Conservation (phyloP, 2,888 invertebrate genomes). For the Limnephilus lunatus region DNA sequence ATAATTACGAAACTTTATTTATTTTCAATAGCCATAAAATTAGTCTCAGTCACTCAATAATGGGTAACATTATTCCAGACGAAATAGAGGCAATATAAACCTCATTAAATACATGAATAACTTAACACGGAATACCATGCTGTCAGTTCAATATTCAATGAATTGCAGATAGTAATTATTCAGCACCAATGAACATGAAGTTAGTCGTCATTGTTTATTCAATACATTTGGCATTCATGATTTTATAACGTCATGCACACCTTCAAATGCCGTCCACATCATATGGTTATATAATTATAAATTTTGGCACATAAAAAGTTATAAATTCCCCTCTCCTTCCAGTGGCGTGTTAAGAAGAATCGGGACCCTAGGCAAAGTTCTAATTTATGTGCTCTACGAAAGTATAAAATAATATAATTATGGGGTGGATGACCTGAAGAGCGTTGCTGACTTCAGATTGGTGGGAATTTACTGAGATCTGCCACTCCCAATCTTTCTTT, state of each 20-base stretch:
- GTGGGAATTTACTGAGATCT: neutral
- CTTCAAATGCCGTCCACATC: neutral
- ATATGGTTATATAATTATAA: neutral
- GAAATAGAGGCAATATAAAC: neutral
- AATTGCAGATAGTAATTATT: neutral
- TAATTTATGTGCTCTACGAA: too few relatives aligned
- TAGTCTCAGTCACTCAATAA: neutral
- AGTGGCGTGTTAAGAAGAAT: neutral
- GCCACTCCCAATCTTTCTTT: neutral
- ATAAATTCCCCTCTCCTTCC: neutral
- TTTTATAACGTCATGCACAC: neutral
- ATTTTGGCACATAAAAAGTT: neutral
- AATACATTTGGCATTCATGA: neutral
- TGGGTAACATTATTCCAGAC: neutral
- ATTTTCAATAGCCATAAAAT: neutral
- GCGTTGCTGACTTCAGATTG: neutral
- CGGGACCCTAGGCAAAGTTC: neutral
- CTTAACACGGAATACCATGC: neutral
- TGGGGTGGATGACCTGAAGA: neutral
- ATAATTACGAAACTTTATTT: neutral
- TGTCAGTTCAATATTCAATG: neutral
- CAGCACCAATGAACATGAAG: neutral
- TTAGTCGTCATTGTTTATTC: neutral
- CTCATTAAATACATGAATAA: neutral
- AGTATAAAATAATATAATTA: too few relatives aligned